phyloP scores from a whole-genome alignment of 2,113 vertebrate species.

The Rutilus rutilus region DNA sequence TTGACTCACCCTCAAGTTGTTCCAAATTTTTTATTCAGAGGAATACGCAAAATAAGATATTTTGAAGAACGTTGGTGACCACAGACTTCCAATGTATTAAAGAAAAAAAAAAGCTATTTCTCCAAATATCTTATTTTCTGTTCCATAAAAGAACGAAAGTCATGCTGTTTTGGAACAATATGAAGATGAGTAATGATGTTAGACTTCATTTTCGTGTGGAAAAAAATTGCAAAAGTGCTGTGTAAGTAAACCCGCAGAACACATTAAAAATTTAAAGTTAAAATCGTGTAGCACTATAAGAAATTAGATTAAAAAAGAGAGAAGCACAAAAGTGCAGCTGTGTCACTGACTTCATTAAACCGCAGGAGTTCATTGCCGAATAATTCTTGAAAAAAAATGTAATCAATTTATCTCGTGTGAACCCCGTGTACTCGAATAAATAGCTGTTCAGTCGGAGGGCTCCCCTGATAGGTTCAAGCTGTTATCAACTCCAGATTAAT shows the following conservation, averaged over 20 bases:
- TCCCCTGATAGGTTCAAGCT: constrained; percentile 44
- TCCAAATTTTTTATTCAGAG: neutral
- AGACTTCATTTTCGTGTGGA: neutral
- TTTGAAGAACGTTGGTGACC: neutral
- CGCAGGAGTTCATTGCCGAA: constrained; percentile 12
- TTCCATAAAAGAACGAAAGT: too few species aligned
- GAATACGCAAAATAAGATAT: neutral
- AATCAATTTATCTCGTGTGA: constrained; percentile 35
- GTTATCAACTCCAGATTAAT: constrained; percentile 32
- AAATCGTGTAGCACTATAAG: neutral
- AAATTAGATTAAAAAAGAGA: constrained; percentile 21
- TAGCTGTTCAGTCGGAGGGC: constrained; percentile 34
- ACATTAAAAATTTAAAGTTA: neutral
- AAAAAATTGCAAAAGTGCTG: neutral
- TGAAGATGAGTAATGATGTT: too few species aligned
- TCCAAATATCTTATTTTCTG: too few species aligned
- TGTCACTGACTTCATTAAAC: constrained; percentile 40
- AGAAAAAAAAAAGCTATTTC: neutral
- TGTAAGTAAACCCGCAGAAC: neutral
- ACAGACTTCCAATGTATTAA: neutral
- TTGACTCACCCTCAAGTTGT: neutral
- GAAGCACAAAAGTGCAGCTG: constrained; percentile 29
- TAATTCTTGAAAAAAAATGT: constrained; percentile 34
- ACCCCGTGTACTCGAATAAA: constrained; percentile 39
- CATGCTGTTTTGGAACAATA: too few species aligned